Base-by-base conservation (phyloP, 1,140 invertebrate species). In the Euwallacea similis region DNA sequence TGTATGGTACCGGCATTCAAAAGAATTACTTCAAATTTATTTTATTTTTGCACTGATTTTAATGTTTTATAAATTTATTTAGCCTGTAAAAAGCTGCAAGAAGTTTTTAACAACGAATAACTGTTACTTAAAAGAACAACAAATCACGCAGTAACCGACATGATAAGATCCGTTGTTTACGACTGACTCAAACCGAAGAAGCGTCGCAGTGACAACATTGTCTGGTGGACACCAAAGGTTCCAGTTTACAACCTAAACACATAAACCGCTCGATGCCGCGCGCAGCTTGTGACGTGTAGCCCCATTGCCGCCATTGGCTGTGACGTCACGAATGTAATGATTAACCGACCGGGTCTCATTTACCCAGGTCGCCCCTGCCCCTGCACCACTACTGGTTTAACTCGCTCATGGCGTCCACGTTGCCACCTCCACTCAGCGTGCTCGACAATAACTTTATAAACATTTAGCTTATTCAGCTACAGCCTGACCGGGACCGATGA, bases 291-390 rank as follows among this genome's bases (percentile, higher is more conserved):
- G 76, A 77, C 76, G 76, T 75, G 66, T 64, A 54, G 21, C 73
- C 60, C 54, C 67, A 43, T 71, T 71, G 72, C 74, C 71, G 66
- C 75, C 67, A 77, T 77, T 77, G 76, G 76, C 72, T 60, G 69
- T 77, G 76, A 77, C 76, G 76, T 77, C 76, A 77, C 70, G 59
- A 50, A 43, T 66, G 66, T 77, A 77, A 77, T 72, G 76, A 77
- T 76, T 75, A 76, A 68, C 66, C 65, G 69, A 69, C 68, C 72
- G 54, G 70, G 64, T 66, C 47, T 46, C 61, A 53, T 62, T 72
- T 63, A 65, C 21, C 21, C 21, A 33, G 21, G 21, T 33, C 21
- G 43, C 62, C 55, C 64, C 50, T 61, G 33, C n/a, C 41, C 41
- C 69, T 41, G 55, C 15, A 21, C 46, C 46, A 50, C 46, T 33